Conservation (phyloP, 2,888 invertebrate genomes). For the Boloria selene region DNA sequence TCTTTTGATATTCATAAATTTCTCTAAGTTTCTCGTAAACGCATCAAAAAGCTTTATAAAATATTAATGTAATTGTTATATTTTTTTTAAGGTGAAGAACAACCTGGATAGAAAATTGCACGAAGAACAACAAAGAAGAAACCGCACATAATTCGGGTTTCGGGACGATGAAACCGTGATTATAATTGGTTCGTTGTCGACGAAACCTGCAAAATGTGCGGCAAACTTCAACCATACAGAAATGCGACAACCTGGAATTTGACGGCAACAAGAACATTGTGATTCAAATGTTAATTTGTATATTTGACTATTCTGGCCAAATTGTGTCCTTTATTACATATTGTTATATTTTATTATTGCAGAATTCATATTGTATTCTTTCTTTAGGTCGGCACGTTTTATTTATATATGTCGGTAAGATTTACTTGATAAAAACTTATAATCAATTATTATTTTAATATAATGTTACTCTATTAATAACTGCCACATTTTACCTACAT, state of each 20-base stretch:
- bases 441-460: not conserved
- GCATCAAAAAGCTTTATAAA: no score
- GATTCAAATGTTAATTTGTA: not conserved
- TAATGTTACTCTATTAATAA: no score
- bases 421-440: not conserved
- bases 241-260: conserved; percentile 16
- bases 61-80: not conserved
- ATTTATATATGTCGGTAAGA: not conserved
- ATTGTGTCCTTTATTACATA: not conserved
- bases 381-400: no score
- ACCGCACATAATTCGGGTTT: conserved; percentile 92
- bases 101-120: conserved; percentile 38
- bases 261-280: conserved; percentile 18
- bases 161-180: conserved; percentile 90
- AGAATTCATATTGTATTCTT: no score
- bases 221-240: conserved; percentile 48
- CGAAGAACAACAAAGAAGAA: conserved; percentile 51
- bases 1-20: not conserved
- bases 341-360: no score
- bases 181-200: conserved; percentile 94
- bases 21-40: no score
- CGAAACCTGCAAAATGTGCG: conserved; percentile 96
- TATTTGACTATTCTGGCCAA: not conserved
- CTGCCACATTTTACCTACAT: no score
- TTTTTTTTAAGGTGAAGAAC: not conserved